phyloP scores from a whole-genome alignment of 2,113 vertebrate genomes.

The Charadrius vociferus region DNA sequence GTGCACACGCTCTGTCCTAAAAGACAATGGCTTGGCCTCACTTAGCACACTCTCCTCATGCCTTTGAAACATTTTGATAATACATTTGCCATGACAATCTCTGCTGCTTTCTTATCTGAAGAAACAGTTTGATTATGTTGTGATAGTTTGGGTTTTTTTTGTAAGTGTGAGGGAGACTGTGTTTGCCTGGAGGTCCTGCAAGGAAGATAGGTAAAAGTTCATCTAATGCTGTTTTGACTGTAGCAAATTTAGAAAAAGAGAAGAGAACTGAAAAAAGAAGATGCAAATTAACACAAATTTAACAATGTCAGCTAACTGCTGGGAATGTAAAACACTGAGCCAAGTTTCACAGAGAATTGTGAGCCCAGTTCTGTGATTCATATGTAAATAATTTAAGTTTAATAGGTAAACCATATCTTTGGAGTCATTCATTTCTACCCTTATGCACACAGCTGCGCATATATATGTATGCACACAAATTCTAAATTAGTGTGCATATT shows the following conservation, averaged over 20 bases:
- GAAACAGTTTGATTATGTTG: background rate
- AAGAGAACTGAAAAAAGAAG: background rate
- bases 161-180: background rate
- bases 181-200: background rate
- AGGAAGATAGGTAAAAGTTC: background rate
- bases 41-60: rapidly evolving
- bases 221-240: background rate
- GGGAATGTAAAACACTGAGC: background rate
- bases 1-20: background rate
- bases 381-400: background rate
- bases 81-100: background rate
- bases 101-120: background rate
- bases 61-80: background rate
- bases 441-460: background rate
- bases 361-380: background rate
- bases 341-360: background rate
- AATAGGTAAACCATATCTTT: background rate
- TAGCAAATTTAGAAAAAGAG: background rate
- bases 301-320: background rate
- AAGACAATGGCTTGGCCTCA: background rate
- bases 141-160: background rate
- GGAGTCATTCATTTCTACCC: background rate
- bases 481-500: background rate
- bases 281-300: background rate
- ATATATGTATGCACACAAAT: background rate